Evolutionary conservation across 92 coral and sea anemone genomes (phyloP).

Genomic region (Umimayanthus kanabou): DNA sequence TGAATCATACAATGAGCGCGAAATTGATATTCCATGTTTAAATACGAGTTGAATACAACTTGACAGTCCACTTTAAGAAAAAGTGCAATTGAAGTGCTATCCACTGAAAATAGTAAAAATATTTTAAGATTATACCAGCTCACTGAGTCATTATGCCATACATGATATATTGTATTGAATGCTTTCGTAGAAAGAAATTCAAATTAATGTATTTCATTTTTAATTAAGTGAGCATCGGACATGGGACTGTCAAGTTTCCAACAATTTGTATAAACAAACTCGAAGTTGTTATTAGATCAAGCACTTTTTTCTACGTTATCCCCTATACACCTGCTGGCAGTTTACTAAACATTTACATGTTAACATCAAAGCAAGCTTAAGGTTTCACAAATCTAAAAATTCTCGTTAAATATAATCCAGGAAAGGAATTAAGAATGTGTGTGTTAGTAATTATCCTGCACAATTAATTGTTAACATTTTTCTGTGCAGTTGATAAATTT

Average conservation of each 20-base stretch:
- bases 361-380: background rate
- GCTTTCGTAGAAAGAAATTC: no score
- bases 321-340: background rate
- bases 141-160: background rate
- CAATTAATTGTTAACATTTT: background rate
- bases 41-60: no score
- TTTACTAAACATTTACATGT: background rate
- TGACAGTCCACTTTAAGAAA: background rate
- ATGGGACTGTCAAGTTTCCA: background rate
- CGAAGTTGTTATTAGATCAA: background rate
- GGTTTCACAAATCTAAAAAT: background rate
- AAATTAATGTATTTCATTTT: background rate
- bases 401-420: background rate
- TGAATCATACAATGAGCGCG: background rate
- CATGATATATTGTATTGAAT: no score
- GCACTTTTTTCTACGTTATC: background rate
- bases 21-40: background rate
- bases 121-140: background rate
- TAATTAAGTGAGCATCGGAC: constrained; percentile 5
- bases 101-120: background rate
- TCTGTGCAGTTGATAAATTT: background rate
- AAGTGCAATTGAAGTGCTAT: background rate
- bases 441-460: background rate
- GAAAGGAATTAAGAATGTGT: background rate
- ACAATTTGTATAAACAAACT: background rate